Base-by-base conservation (phyloP, 92 coral and sea anemone species). In the Anthopleura xanthogrammica region DNA sequence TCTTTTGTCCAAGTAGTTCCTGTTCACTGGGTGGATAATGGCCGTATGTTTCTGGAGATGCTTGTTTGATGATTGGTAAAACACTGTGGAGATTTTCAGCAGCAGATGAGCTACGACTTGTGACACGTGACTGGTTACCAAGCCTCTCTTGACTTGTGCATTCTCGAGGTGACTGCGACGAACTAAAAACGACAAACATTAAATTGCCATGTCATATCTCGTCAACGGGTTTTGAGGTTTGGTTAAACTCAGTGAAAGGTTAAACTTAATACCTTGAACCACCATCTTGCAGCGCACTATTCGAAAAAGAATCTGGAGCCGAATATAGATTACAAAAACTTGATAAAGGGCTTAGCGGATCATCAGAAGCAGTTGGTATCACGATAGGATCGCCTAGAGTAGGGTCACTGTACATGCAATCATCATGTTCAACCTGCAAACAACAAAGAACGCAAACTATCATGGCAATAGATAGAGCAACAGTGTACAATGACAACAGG, bases 341-440 rank as follows among this genome's bases (percentile, higher is more conserved):
- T 5, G 88, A 85, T 83, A 85, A 62, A 8, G 88, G 88, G 22
- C 88, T 85, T 12, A 90, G 64, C 3, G 89, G 91, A 52, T 93
- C 98, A 50, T 89, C 93, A 43, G 88, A 68, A 10, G 92, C 99
- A 20, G 99, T 97, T 46, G 99, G 99, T 40, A 97, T 97, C 64
- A 94, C 89, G 20, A 97, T 97, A 41, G 95, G 93, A 39, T 89
- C 85, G 48, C 83, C 54, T 40, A 80, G 81, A 23, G 83, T 52
- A 77, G 80, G 74, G 41, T 89, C 92, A 46, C 92, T 93, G 10
- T 89, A 95, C 65, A 87, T 60, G 50, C 86, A 90, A 8, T 93
- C 97, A 55, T 85, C 85, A 36, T 75, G 58, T 41, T 85, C 90
- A 39, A 84, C 92, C 97, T 93, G 83, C 41, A 55, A 52, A 65